phyloP scores from a whole-genome alignment of 2,797 vertebrate genomes.

The Cuniculus paca region DNA sequence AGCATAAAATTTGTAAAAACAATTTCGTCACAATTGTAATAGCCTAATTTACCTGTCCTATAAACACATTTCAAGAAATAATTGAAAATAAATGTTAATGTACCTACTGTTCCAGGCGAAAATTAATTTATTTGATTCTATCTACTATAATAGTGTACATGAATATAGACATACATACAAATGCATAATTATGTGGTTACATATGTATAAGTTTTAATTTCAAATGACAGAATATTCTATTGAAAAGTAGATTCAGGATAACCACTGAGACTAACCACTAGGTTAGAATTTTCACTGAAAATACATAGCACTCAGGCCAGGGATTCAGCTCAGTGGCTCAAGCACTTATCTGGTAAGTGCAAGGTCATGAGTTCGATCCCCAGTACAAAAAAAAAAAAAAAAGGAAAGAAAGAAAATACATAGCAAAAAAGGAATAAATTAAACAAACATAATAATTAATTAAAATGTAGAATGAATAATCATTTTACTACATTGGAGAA shows the following conservation, averaged over 20 bases:
- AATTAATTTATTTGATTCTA: neutral
- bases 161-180: neutral
- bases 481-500: neutral
- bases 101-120: neutral
- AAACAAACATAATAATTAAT: neutral
- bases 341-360: too few species aligned
- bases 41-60: neutral
- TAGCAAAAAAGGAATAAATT: neutral
- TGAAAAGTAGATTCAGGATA: neutral
- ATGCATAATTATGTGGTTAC: neutral
- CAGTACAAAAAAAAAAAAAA: too few species aligned
- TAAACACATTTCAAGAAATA: neutral
- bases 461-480: neutral
- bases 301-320: too few species aligned
- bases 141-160: neutral
- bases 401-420: too few species aligned
- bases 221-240: neutral
- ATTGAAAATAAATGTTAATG: neutral
- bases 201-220: neutral
- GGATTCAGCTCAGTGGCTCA: too few species aligned
- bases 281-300: slow-evolving; percentile 17
- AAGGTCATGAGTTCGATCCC: too few species aligned
- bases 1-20: too few species aligned
- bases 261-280: neutral
- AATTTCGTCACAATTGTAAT: neutral